Conservation (phyloP, 2,888 invertebrate species). For the Orthosia gracilis region DNA sequence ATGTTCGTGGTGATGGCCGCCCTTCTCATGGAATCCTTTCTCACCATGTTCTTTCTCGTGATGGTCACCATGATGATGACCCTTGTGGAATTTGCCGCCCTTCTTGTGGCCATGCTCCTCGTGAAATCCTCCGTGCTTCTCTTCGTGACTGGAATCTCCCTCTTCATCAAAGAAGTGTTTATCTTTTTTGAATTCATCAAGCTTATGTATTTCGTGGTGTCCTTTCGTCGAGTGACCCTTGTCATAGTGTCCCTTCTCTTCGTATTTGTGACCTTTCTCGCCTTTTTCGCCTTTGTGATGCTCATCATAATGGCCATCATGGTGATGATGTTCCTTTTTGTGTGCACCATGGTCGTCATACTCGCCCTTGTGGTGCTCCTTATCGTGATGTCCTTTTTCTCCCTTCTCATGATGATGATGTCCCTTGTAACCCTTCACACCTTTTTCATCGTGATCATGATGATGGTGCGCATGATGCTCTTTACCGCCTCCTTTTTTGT, state of each 20-base stretch:
- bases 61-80: slow-evolving; percentile 95
- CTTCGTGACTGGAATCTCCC: slow-evolving; percentile 95
- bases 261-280: slow-evolving; percentile 92
- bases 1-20: slow-evolving; percentile 95
- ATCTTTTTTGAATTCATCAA: slow-evolving; percentile 96
- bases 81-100: slow-evolving; percentile 95
- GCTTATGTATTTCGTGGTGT: slow-evolving; percentile 96
- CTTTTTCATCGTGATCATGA: slow-evolving; percentile 93
- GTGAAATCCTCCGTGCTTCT: slow-evolving; percentile 95
- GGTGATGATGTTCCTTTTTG: slow-evolving; percentile 92
- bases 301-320: slow-evolving; percentile 92
- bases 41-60: slow-evolving; percentile 95
- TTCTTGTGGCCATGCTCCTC: slow-evolving; percentile 96
- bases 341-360: slow-evolving; percentile 92
- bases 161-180: slow-evolving; percentile 97
- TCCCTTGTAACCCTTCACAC: slow-evolving; percentile 93
- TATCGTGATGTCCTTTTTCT: slow-evolving; percentile 94
- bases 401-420: slow-evolving; percentile 93
- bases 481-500: slow-evolving; percentile 92
- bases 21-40: slow-evolving; percentile 95
- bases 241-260: slow-evolving; percentile 94
- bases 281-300: slow-evolving; percentile 93
- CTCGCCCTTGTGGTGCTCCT: slow-evolving; percentile 92
- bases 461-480: slow-evolving; percentile 93
- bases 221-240: slow-evolving; percentile 97